These are phyloP conservation scores for Spea multiplicata DNA, from an alignment of 2,113 vertebrate genomes.

Conservation along the genomic window DNA sequence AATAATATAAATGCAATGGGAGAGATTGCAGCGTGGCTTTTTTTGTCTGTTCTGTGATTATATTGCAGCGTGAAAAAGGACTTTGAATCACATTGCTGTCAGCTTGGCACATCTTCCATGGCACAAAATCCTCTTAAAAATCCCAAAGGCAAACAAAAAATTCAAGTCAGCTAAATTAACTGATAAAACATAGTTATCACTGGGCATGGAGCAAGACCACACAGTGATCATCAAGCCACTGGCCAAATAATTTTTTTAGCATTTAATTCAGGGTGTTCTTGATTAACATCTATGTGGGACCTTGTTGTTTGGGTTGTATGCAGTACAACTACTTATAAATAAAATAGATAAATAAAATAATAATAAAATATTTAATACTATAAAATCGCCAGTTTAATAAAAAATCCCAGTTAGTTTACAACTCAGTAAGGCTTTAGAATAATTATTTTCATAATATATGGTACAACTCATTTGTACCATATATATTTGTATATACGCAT, in stretches of 20 bases:
- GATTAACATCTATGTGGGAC: too few species aligned
- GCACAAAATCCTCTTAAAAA: slow-evolving; percentile 18
- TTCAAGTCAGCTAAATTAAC: slow-evolving; percentile 3
- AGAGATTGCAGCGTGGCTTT: background rate
- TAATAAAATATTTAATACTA: too few species aligned
- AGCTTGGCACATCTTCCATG: slow-evolving; percentile 22
- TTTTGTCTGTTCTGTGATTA: slow-evolving; percentile 5
- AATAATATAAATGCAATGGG: slow-evolving; percentile 21
- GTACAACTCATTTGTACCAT: too few species aligned
- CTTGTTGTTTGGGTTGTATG: too few species aligned
- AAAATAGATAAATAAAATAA: too few species aligned
- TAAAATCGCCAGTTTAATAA: too few species aligned
- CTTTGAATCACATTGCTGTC: slow-evolving; percentile 29
- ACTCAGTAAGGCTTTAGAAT: too few species aligned
- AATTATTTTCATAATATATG: too few species aligned
- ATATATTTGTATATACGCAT: too few species aligned
- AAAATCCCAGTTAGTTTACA: too few species aligned
- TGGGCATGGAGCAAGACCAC: slow-evolving; percentile 13
- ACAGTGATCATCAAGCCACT: background rate
- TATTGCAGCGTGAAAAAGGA: slow-evolving; percentile 7
- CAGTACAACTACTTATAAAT: too few species aligned
- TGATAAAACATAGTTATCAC: slow-evolving; percentile 22
- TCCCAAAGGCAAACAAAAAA: slow-evolving; percentile 30
- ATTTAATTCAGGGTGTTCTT: background rate
- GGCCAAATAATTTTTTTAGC: slow-evolving; percentile 1